Percentiles rank a stretch among this genome's conserved stretches.
These are phyloP conservation scores for Cynodonichthys magdalenae DNA, from an alignment of 2,797 vertebrate species.

Conservation along the genomic window DNA sequence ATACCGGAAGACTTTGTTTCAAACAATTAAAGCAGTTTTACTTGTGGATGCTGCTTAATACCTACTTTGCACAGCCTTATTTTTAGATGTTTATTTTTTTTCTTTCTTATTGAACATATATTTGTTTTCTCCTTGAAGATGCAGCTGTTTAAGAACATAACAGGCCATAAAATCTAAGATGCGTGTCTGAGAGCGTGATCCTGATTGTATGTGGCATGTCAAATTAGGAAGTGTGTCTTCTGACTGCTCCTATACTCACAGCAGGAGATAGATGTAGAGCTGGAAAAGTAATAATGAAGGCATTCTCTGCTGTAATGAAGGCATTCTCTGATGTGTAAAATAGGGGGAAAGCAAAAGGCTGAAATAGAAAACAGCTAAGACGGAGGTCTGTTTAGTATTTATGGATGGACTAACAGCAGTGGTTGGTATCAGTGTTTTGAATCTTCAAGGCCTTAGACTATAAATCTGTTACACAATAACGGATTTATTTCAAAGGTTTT, in stretches of 20 bases:
- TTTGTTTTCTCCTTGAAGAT: too few relatives aligned
- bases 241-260: constrained; percentile 4
- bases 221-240: constrained; percentile 5
- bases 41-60: constrained; percentile 14
- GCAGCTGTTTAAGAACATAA: neutral
- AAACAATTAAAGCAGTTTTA: constrained; percentile 37
- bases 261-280: neutral
- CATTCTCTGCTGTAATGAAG: constrained; percentile 18
- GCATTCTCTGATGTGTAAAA: constrained; percentile 12
- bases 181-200: neutral
- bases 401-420: neutral
- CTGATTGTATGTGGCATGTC: neutral
- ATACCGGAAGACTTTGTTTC: constrained; percentile 29
- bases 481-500: neutral
- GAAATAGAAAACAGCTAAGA: neutral
- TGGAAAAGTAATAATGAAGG: constrained; percentile 16
- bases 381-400: neutral
- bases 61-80: constrained; percentile 21
- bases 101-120: too few relatives aligned
- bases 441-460: neutral
- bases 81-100: neutral
- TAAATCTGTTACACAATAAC: neutral
- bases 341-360: neutral
- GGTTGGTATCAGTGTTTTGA: neutral
- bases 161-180: neutral